These are phyloP conservation scores for Ptycholaimellus sp. DNA, from an alignment of 2,888 invertebrate species.

Conservation along the genomic window DNA sequence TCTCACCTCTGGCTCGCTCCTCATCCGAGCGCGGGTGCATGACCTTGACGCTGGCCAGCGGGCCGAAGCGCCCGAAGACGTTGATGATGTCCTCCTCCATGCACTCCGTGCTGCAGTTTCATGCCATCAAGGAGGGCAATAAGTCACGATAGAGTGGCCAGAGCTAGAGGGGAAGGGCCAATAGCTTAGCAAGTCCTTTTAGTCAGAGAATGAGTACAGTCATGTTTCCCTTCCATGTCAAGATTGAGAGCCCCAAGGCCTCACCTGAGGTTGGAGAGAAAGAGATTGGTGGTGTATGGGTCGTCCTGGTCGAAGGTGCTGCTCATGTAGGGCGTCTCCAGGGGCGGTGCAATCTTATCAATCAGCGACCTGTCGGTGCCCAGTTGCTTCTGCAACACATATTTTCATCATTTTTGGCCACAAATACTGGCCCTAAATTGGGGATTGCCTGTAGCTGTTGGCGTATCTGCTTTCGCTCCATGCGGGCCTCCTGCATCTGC, in stretches of 20 bases:
- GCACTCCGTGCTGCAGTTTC: conserved; percentile 13
- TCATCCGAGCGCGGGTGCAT: conserved; percentile 99
- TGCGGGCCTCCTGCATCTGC: conserved; percentile 37
- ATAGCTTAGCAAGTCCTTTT: neutral
- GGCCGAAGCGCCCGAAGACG: conserved; percentile 85
- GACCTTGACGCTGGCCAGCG: conserved; percentile 92
- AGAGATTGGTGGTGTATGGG: conserved; percentile 88
- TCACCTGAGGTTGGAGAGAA: conserved; percentile 83
- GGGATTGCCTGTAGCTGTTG: too few species aligned
- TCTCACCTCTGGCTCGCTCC: conserved; percentile 51
- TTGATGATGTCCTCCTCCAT: conserved; percentile 54
- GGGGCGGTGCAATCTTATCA: conserved; percentile 14
- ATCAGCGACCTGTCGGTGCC: conserved; percentile 10
- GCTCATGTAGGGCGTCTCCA: conserved; percentile 17
- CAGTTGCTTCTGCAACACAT: conserved; percentile 5
- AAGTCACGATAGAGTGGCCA: neutral
- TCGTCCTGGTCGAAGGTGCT: conserved; percentile 84
- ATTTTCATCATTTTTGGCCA: too few species aligned
- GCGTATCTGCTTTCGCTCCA: conserved; percentile 1
- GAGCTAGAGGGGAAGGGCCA: neutral
- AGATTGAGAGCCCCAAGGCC: conserved; percentile 40
- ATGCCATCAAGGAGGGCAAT: neutral
- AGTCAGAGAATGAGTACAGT: neutral
- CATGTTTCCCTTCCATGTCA: neutral
- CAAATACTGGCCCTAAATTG: too few species aligned